Evolutionary conservation across 2,888 invertebrate species (phyloP), one percentile per base, ranked within the genome.

Genomic region (Poecilus cupreus): DNA sequence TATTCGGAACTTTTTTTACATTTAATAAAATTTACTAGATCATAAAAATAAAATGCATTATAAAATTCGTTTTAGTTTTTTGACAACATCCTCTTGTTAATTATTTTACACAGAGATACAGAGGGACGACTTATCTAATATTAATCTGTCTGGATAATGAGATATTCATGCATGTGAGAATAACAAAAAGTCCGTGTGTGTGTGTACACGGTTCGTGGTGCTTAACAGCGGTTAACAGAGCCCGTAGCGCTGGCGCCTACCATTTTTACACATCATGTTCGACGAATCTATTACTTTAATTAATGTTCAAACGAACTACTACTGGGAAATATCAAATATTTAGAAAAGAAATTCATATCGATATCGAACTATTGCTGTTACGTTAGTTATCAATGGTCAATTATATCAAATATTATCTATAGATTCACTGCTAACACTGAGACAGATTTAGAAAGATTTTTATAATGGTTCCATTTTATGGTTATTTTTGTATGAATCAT

Each of bases 161-260:
- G 64, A 68, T 68, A 68, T 68, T 68, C 64, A 68, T 37, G 64
- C 64, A 39, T 39, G 64, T 68, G 37, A 68, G 37, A 60, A 60
- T 60, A 60, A 60, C 60, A 60, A 60, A 60, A 60, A 60, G 60
- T 26, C 24, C 26, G 26, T 60, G 24, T 60, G 26, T 54, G 54
- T 43, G 10, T 60, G 60, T 60, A 60, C n/a, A 60, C 60, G 60
- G 60, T 60, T 11, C 24, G 26, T 60, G 13, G 60, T 60, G 60
- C 60, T 60, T 60, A 60, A 60, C 60, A 60, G 60, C 60, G 32
- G 37, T 37, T 37, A 37, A 68, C 37, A 68, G 13, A 51, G 64
- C 57, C 22, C n/a, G 24, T 13, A 43, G 43, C 32, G 13, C 32
- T 37, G 37, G 64, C 64, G 37, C 37, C 37, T 37, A 68, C 16